phyloP scores from a whole-genome alignment of 2,797 vertebrate genomes.

The Sebastes oblongus region DNA sequence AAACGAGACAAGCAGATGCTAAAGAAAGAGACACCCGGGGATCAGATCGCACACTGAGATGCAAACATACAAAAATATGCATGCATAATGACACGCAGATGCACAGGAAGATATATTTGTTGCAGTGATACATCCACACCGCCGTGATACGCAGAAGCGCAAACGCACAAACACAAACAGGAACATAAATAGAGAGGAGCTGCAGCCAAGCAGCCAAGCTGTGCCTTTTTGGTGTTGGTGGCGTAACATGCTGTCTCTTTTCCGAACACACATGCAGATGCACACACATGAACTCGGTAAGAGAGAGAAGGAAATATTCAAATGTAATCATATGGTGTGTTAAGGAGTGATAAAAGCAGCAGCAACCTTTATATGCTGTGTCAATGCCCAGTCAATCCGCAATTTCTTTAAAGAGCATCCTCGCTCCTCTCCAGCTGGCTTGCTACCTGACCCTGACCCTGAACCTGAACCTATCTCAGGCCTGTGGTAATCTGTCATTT shows the following conservation, averaged over 20 bases:
- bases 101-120: constrained; percentile 25
- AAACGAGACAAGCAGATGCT: constrained; percentile 65
- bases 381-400: background rate
- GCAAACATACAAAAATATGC: constrained; percentile 36
- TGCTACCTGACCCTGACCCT: constrained; percentile 9
- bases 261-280: constrained; percentile 12
- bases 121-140: constrained; percentile 11
- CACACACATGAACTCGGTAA: background rate
- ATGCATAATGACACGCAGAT: constrained; percentile 29
- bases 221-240: constrained; percentile 19
- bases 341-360: background rate
- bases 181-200: constrained; percentile 42
- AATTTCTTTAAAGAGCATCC: background rate
- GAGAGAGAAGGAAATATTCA: background rate
- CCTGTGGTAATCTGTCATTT: constrained; percentile 16
- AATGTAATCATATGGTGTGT: background rate
- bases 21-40: constrained; percentile 49
- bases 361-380: background rate
- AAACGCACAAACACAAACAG: constrained; percentile 10
- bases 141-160: background rate
- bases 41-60: constrained; percentile 50
- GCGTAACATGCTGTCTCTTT: constrained; percentile 3
- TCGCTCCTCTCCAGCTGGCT: constrained; percentile 22
- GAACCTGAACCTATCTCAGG: background rate
- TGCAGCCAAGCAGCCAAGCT: constrained; percentile 34